Evolutionary conservation across 2,797 vertebrate species (phyloP).

Genomic region (Hippocampus kuda): DNA sequence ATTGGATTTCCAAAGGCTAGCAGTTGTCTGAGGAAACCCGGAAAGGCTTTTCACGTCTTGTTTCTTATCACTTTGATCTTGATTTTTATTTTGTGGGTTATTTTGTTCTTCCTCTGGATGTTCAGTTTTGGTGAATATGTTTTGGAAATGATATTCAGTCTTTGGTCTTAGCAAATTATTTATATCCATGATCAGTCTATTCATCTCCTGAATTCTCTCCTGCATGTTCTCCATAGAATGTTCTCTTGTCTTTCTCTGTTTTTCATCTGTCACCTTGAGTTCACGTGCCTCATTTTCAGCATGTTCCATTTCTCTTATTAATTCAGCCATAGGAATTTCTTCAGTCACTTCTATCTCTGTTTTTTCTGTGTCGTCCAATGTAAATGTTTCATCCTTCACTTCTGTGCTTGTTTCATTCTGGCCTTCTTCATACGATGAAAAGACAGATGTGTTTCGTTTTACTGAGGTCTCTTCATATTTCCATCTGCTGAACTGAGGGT

Average conservation of each 20-base stretch:
- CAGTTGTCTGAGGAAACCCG: slow-evolving; percentile 10
- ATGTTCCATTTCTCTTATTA: not conserved
- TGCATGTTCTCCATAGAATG: not conserved
- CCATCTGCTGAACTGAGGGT: not conserved
- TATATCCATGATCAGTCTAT: not conserved
- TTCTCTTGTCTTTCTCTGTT: slow-evolving; percentile 2
- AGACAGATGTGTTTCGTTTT: not conserved
- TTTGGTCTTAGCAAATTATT: not conserved
- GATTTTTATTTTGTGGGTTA: slow-evolving; percentile 1
- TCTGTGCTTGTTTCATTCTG: not conserved
- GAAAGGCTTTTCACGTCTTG: slow-evolving; percentile 1
- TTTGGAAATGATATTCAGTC: not conserved
- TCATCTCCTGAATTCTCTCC: not conserved
- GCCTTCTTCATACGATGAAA: not conserved
- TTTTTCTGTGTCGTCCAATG: not conserved
- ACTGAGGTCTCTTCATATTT: not conserved
- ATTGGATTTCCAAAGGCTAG: slow-evolving; percentile 4
- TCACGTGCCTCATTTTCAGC: not conserved
- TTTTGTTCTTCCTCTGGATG: not conserved
- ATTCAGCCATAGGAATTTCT: not conserved
- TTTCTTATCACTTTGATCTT: not conserved
- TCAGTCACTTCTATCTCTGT: not conserved
- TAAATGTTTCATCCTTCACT: not conserved
- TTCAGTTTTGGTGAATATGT: not conserved
- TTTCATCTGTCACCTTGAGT: not conserved